Conservation (phyloP, 92 coral and sea anemone species). For the Diadumene lineata region DNA sequence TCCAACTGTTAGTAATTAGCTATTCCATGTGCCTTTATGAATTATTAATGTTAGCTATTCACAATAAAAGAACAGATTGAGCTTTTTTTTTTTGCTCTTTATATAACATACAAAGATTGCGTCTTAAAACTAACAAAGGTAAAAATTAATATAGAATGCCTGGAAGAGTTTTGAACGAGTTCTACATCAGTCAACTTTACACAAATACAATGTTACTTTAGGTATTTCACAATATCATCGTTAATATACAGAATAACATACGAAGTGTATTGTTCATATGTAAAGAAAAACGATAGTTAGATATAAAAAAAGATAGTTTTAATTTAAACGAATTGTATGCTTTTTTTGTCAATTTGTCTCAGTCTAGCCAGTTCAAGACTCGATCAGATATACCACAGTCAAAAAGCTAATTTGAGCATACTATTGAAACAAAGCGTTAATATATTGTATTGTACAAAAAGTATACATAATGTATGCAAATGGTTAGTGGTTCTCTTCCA, state of each 20-base stretch:
- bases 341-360: no score
- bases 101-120: slow-evolving; percentile 5
- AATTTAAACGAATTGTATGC: not conserved
- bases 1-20: not conserved
- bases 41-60: slow-evolving; percentile 8
- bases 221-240: not conserved
- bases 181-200: not conserved
- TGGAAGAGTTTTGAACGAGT: not conserved
- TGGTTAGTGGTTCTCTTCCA: no score
- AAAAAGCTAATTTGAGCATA: no score
- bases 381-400: no score
- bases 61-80: not conserved
- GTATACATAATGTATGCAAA: no score
- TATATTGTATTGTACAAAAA: no score
- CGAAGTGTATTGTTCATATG: not conserved
- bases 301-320: not conserved
- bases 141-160: not conserved
- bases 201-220: not conserved
- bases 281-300: not conserved
- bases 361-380: no score
- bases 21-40: slow-evolving; percentile 13
- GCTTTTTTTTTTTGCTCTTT: not conserved
- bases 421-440: no score
- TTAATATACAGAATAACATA: not conserved
- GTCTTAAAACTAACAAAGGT: not conserved